These are phyloP conservation scores for Pitta sordida DNA, from an alignment of 2,113 vertebrate species.

Conservation along the genomic window DNA sequence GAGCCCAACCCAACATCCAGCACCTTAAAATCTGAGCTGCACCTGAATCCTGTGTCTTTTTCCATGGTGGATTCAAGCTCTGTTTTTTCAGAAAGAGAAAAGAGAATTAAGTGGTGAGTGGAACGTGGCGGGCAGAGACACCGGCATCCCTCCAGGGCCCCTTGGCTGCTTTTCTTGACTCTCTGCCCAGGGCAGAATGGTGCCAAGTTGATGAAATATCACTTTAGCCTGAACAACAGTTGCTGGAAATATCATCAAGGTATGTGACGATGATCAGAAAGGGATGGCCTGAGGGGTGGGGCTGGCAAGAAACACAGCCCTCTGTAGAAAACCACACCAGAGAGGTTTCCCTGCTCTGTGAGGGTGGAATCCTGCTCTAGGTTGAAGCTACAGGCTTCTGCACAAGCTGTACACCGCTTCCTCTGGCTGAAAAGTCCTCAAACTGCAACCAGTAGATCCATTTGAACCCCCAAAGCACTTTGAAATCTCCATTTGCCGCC, in stretches of 20 bases:
- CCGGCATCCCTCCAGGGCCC: background rate
- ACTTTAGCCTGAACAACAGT: conserved; percentile 16
- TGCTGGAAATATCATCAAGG: conserved; percentile 30
- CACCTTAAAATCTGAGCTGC: background rate
- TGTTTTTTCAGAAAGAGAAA: background rate
- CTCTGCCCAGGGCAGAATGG: background rate
- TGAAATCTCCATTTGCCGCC: background rate
- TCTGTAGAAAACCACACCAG: background rate
- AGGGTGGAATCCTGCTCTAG: background rate
- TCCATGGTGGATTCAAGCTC: background rate
- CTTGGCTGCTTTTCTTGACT: conserved; percentile 6
- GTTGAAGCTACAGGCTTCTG: background rate
- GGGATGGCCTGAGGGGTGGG: background rate
- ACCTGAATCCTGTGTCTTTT: background rate
- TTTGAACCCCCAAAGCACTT: background rate
- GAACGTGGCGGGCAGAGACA: fast-evolving
- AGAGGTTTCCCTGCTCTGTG: background rate
- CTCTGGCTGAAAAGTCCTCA: background rate
- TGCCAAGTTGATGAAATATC: conserved; percentile 41
- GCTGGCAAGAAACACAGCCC: background rate
- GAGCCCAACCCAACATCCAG: background rate
- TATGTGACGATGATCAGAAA: background rate
- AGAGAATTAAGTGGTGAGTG: background rate
- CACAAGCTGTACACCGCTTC: background rate
- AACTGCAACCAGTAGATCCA: fast-evolving